These are phyloP conservation scores for Megalurothrips usitatus DNA, from an alignment of 2,888 invertebrate species.

Conservation along the genomic window DNA sequence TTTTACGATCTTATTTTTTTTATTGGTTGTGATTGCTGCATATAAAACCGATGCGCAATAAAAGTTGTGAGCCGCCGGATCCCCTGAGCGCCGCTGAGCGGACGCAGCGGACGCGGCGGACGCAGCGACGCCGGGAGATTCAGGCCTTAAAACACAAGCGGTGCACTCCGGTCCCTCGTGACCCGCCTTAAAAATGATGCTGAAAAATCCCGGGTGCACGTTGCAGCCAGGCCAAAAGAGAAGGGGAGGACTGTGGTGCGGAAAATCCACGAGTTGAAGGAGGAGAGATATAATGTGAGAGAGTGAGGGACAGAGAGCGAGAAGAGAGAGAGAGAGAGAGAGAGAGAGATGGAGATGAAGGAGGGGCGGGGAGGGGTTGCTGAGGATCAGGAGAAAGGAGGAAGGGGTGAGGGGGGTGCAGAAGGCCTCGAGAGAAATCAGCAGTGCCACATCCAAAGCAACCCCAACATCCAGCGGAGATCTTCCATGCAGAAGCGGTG, in stretches of 20 bases:
- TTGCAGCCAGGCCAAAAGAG: background rate
- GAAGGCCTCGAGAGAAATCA: slow-evolving; percentile 3
- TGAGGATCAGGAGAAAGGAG: background rate
- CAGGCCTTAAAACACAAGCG: slow-evolving; percentile 7
- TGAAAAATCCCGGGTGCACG: background rate
- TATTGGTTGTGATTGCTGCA: slow-evolving; percentile 26
- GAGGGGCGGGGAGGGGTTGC: background rate
- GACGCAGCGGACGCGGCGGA: no score
- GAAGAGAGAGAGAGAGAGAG: background rate
- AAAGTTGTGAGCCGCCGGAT: background rate
- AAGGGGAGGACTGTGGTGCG: background rate
- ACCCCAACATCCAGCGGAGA: background rate
- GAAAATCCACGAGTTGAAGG: no score
- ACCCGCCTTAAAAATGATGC: slow-evolving; percentile 16
- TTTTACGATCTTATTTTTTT: slow-evolving; percentile 20
- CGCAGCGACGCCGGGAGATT: background rate
- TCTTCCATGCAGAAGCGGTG: background rate
- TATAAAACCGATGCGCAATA: slow-evolving; percentile 24
- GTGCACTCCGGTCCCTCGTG: background rate
- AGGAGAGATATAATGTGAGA: background rate
- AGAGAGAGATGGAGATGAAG: background rate
- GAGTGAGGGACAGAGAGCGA: background rate
- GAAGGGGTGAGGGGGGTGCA: background rate
- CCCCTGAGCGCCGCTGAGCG: background rate
- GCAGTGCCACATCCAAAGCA: background rate